These are phyloP conservation scores for Acyrthosiphon pisum DNA, from an alignment of 1,140 invertebrate genomes.

Conservation along the genomic window DNA sequence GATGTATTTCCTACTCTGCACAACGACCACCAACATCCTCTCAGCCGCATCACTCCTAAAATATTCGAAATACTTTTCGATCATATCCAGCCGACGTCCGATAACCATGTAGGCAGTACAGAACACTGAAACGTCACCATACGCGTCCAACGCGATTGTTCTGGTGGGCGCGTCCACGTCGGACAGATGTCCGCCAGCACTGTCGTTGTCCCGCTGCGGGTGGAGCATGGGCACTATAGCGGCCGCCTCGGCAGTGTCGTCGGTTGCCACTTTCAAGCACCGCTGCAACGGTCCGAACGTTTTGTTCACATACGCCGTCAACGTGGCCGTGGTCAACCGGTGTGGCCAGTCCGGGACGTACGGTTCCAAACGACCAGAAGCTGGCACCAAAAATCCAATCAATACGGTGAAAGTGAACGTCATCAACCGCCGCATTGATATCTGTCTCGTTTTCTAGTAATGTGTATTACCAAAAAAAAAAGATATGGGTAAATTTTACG, in stretches of 20 bases:
- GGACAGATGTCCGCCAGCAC: neutral
- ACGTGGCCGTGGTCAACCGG: neutral
- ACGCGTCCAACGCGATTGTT: neutral
- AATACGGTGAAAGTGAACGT: neutral
- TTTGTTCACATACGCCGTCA: slow-evolving; percentile 1
- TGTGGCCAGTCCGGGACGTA: neutral
- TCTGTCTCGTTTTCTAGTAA: neutral
- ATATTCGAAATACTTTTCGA: neutral
- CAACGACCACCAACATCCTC: slow-evolving; percentile 25
- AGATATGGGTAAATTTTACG: neutral
- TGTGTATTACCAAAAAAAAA: neutral
- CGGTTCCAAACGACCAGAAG: neutral
- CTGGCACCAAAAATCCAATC: neutral
- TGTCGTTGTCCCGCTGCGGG: neutral
- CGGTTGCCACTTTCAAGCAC: neutral
- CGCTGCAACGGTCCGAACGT: slow-evolving; percentile 27
- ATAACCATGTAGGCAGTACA: slow-evolving; percentile 10
- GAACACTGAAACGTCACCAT: neutral
- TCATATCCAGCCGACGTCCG: neutral
- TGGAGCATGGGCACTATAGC: neutral
- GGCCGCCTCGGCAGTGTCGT: neutral
- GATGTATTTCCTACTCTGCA: neutral
- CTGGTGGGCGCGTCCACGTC: no score
- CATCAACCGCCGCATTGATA: neutral
- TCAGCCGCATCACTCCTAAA: neutral